Percentiles rank a stretch among this genome's conserved stretches.
Evolutionary conservation across 2,888 invertebrate species (phyloP).

Genomic region (Mycalesis mineus): DNA sequence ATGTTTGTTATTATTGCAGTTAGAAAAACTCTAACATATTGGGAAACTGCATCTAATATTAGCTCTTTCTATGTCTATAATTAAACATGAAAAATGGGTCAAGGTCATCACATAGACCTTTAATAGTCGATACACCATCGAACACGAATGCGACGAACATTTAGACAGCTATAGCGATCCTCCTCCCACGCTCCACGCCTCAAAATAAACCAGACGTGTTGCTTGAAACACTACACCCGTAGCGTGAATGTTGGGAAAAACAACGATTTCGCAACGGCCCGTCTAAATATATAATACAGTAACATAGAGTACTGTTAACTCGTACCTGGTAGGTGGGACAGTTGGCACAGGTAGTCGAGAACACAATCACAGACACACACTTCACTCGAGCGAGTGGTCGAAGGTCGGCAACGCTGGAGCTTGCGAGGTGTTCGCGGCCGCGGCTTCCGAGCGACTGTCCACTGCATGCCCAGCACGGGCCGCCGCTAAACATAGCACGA

Average conservation of each 20-base stretch:
- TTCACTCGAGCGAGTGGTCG: conserved; percentile 73
- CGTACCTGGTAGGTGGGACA: conserved; percentile 33
- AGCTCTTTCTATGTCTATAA: not conserved
- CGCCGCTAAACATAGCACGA: conserved; percentile 62
- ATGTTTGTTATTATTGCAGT: too few species aligned
- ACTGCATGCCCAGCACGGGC: conserved; percentile 42
- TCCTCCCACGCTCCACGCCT: conserved; percentile 60
- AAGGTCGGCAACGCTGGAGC: conserved; percentile 67
- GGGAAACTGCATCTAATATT: too few species aligned
- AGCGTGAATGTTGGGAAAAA: conserved; percentile 29
- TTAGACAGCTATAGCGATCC: conserved; percentile 27
- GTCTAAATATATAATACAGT: conserved; percentile 21
- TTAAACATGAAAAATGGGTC: conserved; percentile 45
- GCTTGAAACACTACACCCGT: conserved; percentile 68
- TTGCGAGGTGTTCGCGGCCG: conserved; percentile 70
- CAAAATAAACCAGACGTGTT: conserved; percentile 68
- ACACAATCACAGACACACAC: conserved; percentile 74
- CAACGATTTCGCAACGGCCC: conserved; percentile 27
- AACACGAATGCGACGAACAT: conserved; percentile 32
- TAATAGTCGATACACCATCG: conserved; percentile 32
- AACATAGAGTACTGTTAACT: not conserved
- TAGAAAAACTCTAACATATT: too few species aligned
- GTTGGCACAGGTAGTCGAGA: conserved; percentile 29
- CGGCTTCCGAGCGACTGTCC: conserved; percentile 73
- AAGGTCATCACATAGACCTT: conserved; percentile 55